Percentiles rank a stretch among this genome's conserved stretches.
Evolutionary conservation across 2,888 invertebrate genomes (phyloP).

Genomic region (Diabrotica balteata): DNA sequence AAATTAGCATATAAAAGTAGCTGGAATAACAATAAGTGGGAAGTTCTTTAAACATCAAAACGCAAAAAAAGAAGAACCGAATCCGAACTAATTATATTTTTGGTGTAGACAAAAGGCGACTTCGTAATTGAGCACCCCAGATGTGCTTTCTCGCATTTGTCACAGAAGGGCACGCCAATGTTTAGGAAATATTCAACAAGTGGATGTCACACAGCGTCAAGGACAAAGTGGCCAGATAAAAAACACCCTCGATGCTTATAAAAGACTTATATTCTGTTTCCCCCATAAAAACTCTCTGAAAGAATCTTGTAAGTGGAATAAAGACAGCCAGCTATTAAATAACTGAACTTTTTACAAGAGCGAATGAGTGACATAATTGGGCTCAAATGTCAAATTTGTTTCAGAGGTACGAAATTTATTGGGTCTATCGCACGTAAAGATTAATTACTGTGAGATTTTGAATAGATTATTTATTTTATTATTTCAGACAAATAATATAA

Average conservation of each 20-base stretch:
- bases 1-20: too few relatives aligned
- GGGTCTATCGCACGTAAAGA: neutral
- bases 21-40: too few relatives aligned
- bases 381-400: conserved; percentile 24
- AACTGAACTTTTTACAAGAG: conserved; percentile 46
- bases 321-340: conserved; percentile 47
- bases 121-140: too few relatives aligned
- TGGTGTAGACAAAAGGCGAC: too few relatives aligned
- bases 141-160: too few relatives aligned
- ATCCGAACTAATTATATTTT: too few relatives aligned
- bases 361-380: conserved; percentile 48
- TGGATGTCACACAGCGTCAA: conserved; percentile 59
- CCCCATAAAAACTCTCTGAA: conserved; percentile 44
- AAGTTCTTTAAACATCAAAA: too few relatives aligned
- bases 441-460: too few relatives aligned
- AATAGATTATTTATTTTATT: too few relatives aligned
- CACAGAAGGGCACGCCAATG: conserved; percentile 24
- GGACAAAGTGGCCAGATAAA: conserved; percentile 61
- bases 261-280: conserved; percentile 54
- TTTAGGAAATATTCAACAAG: conserved; percentile 54
- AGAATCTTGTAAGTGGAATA: conserved; percentile 48
- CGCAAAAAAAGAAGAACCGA: too few relatives aligned
- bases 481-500: too few relatives aligned
- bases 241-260: conserved; percentile 60
- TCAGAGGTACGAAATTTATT: conserved; percentile 7